Percentiles rank a stretch among this genome's conserved stretches.
Conservation (phyloP, 2,888 invertebrate species). For the Aspidapion aeneum region DNA sequence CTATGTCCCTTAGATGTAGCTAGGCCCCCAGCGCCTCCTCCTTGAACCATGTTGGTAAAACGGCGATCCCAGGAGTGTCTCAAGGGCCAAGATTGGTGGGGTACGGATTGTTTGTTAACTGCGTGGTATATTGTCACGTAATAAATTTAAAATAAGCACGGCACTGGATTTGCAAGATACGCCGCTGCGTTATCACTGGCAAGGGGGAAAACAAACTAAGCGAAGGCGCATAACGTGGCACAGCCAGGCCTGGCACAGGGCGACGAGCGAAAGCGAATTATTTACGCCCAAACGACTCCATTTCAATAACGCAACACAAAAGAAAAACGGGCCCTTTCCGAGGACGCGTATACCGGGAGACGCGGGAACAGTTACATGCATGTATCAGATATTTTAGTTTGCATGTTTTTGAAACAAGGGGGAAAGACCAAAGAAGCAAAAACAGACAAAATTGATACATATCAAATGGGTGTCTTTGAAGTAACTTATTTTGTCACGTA, state of each 20-base stretch:
- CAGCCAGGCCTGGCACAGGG: constrained; percentile 10
- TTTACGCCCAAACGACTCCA: constrained; percentile 68
- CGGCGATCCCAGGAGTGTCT: too few species aligned
- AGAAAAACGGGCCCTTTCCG: constrained; percentile 52
- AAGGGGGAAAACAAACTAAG: not conserved
- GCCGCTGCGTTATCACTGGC: not conserved
- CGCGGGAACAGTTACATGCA: constrained; percentile 34
- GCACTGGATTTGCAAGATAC: too few species aligned
- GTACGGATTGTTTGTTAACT: too few species aligned
- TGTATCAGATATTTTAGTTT: constrained; percentile 40
- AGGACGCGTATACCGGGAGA: not conserved
- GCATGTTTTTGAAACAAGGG: not conserved
- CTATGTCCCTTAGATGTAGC: too few species aligned
- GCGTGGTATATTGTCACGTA: too few species aligned
- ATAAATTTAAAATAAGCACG: too few species aligned
- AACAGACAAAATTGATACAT: too few species aligned
- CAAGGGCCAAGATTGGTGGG: too few species aligned
- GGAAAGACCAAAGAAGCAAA: not conserved
- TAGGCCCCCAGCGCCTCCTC: too few species aligned
- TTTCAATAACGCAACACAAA: constrained; percentile 61
- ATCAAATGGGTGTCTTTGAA: too few species aligned
- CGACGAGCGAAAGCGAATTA: constrained; percentile 55
- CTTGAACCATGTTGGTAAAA: too few species aligned
- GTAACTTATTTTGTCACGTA: too few species aligned
- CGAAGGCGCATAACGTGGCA: not conserved